These are phyloP conservation scores for Palaemon carinicauda DNA, from an alignment of 1,140 invertebrate species.

Conservation along the genomic window DNA sequence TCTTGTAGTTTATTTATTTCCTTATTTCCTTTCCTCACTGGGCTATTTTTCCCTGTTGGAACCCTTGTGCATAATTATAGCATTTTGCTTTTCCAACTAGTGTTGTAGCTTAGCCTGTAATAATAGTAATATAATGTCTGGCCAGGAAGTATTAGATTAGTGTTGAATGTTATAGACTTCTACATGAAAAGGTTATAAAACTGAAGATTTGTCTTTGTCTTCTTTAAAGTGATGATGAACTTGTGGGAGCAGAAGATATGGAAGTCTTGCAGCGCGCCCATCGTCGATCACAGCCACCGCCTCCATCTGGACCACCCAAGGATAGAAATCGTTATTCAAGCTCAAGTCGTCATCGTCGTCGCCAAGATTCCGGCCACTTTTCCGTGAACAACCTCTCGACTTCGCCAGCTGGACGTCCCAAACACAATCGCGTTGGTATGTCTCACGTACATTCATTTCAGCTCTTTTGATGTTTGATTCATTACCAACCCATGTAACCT, in stretches of 20 bases:
- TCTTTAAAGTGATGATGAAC: constrained; percentile 32
- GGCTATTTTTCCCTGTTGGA: too few species aligned
- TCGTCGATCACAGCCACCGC: neutral
- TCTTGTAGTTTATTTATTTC: too few species aligned
- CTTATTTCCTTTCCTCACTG: too few species aligned
- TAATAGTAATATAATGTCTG: too few species aligned
- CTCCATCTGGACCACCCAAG: neutral
- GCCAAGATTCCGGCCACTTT: constrained; percentile 35
- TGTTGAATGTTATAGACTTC: too few species aligned
- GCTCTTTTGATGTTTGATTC: too few species aligned
- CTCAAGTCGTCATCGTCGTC: constrained; percentile 17
- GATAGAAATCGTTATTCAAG: constrained; percentile 39
- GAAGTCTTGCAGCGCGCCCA: neutral
- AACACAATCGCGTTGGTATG: constrained; percentile 42
- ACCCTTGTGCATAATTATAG: too few species aligned
- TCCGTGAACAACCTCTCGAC: constrained; percentile 40
- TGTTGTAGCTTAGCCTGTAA: too few species aligned
- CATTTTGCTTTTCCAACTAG: too few species aligned
- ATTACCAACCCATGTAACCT: too few species aligned
- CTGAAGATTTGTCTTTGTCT: neutral
- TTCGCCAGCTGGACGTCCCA: neutral
- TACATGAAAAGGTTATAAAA: too few species aligned
- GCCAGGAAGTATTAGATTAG: too few species aligned
- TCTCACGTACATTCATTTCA: neutral
- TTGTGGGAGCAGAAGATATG: constrained; percentile 29